Evolutionary conservation across 2,888 invertebrate genomes (phyloP).

Genomic region (Bombyx huttoni): DNA sequence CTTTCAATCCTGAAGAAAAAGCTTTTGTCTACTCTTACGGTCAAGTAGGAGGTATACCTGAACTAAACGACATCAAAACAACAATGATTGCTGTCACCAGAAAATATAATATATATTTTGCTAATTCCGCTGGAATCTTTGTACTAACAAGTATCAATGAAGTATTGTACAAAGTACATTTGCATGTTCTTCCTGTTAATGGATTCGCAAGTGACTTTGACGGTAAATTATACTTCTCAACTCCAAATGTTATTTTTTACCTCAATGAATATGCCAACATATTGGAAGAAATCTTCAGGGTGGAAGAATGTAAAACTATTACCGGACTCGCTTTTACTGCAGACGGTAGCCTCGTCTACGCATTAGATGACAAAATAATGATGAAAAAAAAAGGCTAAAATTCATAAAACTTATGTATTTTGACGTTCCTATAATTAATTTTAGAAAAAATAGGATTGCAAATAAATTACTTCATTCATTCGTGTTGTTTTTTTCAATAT

Average conservation of each 20-base stretch:
- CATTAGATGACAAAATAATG: constrained; percentile 16
- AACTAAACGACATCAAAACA: constrained; percentile 14
- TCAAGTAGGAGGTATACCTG: constrained; percentile 11
- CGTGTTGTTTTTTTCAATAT: too few relatives aligned
- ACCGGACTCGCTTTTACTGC: constrained; percentile 21
- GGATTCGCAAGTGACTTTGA: constrained; percentile 20
- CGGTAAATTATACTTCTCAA: constrained; percentile 25
- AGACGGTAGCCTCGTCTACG: constrained; percentile 23
- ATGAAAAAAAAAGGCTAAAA: neutral
- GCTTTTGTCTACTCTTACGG: constrained; percentile 19
- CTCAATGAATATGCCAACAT: constrained; percentile 8
- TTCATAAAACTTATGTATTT: neutral
- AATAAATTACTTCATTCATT: too few relatives aligned
- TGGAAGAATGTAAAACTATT: constrained; percentile 12
- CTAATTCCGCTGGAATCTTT: constrained; percentile 28
- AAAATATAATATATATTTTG: constrained; percentile 18
- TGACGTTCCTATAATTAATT: too few relatives aligned
- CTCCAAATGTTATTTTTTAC: constrained; percentile 16
- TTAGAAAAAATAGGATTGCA: too few relatives aligned
- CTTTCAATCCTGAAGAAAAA: constrained; percentile 24
- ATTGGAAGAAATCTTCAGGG: constrained; percentile 8
- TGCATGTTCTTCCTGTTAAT: constrained; percentile 15
- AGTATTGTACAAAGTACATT: neutral
- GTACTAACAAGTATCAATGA: constrained; percentile 9
- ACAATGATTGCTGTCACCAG: constrained; percentile 22